Base-by-base conservation (phyloP, 2,888 invertebrate species). In the Ceraclea dissimilis region DNA sequence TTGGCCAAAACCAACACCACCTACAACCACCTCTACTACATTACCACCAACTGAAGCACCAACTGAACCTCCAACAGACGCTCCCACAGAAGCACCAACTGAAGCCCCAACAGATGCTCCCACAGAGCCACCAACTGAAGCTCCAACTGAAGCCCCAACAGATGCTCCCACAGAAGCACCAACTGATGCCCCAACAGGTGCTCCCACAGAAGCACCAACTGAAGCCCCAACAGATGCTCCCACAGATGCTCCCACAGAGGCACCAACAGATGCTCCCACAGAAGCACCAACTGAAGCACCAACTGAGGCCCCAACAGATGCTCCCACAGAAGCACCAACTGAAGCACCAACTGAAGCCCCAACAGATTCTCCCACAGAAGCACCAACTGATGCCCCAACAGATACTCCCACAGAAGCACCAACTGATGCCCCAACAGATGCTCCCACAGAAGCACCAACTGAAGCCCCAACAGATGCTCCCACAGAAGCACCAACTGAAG, bases 271-370 rank as follows among this genome's bases (percentile, higher is more conserved):
- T 10, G 47, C 46, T 13, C 50, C 53, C 43, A 57, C 57, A 1
- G 53, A 57, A n/a, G 18, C 57, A 2, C 53, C 57, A 17, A 57
- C 57, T 4, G 50, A 57, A 1, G 50, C 53, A 5, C 50, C 54
- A 11, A 57, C 57, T 5, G 57, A 57, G 0, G 20, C 54, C 2
- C 56, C 56, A 51, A 56, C 56, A 19, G 56, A 51, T 11, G 43
- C 51, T 13, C 52, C 52, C 17, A 57, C 57, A 8, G 57, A 57
- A 19, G 19, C 53, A 46, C 20, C 54, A 47, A 51, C 57, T 6
- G 50, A 48, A 13, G 39, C 46, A 10, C 17, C 49, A 31, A 47
- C 47, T 5, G 47, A 47, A 8, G 16, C 17, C 4, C 52, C 57
- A 39, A 56, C 49, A 31, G 52, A 39, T 20, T 8, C 16, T 17